Evolutionary conservation across 2,888 invertebrate species (phyloP), one percentile per base, ranked within the genome.

Genomic region (Dusona sp.): DNA sequence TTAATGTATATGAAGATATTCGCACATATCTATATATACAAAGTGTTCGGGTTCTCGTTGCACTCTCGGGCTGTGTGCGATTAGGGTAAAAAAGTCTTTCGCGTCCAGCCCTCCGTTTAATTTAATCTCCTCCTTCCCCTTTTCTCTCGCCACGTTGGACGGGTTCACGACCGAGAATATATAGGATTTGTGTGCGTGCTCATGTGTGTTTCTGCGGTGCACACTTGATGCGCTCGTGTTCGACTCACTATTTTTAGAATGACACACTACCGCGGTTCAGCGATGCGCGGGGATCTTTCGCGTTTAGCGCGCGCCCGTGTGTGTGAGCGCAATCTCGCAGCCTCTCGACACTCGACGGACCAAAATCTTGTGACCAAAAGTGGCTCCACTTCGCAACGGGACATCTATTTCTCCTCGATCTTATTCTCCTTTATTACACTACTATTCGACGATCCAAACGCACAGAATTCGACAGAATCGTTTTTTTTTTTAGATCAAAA

Each of bases 221-320:
- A 68, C 84, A 51, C 80, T 83, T 75, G 78, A 79, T 82, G 83
- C 87, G 79, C 84, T 87, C 86, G 65, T 64, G 88, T 87, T 82
- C 84, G 83, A 86, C 68, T 75, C 82, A 74, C 89, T 92, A 93
- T 93, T 93, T 93, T 92, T 92, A 92, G 93, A 92, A 92, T 93
- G 93, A 93, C 93, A 93, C 93, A 93, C 92, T 94, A 92, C 90
- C 92, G 92, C 91, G 92, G 93, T 92, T 92, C 91, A 92, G 87
- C 92, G 90, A 88, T 87, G 36, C 45, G 90, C 91, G 89, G 86
- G 88, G 84, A 86, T 83, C 79, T 68, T 65, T 67, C 54, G 45
- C 82, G 51, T 29, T 54, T 67, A n/a, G 38, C 61, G 33, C 11
- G 36, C 51, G 33, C 42, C 78, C n/a, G 61, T 61, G 42, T 13